phyloP scores from a whole-genome alignment of 2,797 vertebrate species.

The Phoxinus dragarum region DNA sequence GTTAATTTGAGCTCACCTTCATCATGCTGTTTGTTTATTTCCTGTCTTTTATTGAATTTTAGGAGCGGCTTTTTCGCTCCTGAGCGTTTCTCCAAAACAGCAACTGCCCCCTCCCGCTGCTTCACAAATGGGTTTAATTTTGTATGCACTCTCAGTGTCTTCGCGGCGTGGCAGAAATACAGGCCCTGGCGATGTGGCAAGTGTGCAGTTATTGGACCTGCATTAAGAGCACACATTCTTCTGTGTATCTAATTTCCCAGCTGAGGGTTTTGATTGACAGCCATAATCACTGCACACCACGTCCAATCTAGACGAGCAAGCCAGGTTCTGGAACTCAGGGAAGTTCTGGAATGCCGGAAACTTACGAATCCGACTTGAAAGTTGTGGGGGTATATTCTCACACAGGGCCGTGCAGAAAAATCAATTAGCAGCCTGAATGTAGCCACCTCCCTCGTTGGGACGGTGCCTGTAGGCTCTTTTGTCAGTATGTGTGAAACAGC shows the following conservation, averaged over 20 bases:
- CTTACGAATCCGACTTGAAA: constrained; percentile 35
- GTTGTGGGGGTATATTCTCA: constrained; percentile 71
- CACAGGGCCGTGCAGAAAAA: constrained; percentile 82
- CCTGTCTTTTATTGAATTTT: constrained; percentile 56
- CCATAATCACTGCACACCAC: constrained; percentile 25
- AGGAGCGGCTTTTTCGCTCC: constrained; percentile 29
- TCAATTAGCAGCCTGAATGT: constrained; percentile 83
- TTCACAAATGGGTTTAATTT: constrained; percentile 65
- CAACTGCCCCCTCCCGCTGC: constrained; percentile 53
- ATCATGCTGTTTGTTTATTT: constrained; percentile 56
- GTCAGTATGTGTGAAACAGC: constrained; percentile 86
- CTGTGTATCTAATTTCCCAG: constrained; percentile 49
- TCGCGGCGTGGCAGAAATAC: not conserved
- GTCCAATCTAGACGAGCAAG: constrained; percentile 5
- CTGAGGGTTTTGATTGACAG: constrained; percentile 43
- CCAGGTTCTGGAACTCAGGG: constrained; percentile 27
- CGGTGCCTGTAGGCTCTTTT: constrained; percentile 77
- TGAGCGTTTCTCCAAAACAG: constrained; percentile 22
- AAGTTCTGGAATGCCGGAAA: constrained; percentile 52
- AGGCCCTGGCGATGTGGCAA: constrained; percentile 35
- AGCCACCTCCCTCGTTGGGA: constrained; percentile 66
- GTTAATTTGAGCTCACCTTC: constrained; percentile 51
- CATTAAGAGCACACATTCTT: constrained; percentile 21
- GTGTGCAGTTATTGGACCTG: constrained; percentile 39
- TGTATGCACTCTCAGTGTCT: constrained; percentile 31